These are phyloP conservation scores for Pseudopipra pipra DNA, from an alignment of 2,113 vertebrate genomes.

Conservation along the genomic window DNA sequence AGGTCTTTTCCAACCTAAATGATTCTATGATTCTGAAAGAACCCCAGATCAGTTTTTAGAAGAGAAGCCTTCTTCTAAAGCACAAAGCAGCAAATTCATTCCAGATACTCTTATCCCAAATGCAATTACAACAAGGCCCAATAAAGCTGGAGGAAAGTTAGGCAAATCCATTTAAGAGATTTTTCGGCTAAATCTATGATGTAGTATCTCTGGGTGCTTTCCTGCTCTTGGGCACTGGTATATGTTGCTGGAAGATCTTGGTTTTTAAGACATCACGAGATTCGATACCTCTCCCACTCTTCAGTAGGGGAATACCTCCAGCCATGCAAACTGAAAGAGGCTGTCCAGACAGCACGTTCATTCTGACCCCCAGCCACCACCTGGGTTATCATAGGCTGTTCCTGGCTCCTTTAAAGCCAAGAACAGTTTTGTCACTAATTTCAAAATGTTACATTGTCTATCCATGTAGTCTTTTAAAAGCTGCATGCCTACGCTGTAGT, in stretches of 20 bases:
- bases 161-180: background rate
- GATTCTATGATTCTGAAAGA: background rate
- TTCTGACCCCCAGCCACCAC: background rate
- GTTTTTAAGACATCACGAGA: background rate
- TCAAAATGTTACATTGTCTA: background rate
- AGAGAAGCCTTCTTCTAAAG: background rate
- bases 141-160: background rate
- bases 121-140: background rate
- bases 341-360: accelerated
- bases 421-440: background rate
- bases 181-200: background rate
- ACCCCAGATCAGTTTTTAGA: background rate
- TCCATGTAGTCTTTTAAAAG: background rate
- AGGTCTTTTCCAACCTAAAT: background rate
- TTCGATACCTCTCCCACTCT: background rate
- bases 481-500: background rate
- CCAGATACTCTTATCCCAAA: background rate
- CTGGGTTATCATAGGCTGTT: background rate
- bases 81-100: background rate
- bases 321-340: background rate
- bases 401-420: background rate
- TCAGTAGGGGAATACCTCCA: background rate
- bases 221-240: background rate
- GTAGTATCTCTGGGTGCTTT: background rate
- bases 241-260: background rate